A percentile compares a stretch with the other conserved stretches of the same genome.
Evolutionary conservation across 2,113 vertebrate species (phyloP).

Genomic region (Phoxinus phoxinus): DNA sequence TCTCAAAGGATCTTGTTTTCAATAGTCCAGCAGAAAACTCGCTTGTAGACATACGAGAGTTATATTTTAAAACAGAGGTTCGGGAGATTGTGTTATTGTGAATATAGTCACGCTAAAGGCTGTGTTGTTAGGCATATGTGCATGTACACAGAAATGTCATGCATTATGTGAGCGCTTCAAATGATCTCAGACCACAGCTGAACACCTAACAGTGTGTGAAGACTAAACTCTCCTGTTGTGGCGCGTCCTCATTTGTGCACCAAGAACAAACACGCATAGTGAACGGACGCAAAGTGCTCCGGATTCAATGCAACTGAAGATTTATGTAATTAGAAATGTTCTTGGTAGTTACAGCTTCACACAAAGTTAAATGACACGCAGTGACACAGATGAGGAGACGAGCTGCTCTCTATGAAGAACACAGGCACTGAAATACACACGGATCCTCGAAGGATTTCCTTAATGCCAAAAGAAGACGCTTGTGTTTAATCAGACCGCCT

Average conservation of each 20-base stretch:
- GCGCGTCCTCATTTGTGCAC: not conserved
- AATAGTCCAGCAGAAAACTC: too few species aligned
- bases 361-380: not conserved
- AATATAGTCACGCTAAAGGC: too few species aligned
- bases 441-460: not conserved
- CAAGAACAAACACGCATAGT: not conserved
- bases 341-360: slow-evolving; percentile 20
- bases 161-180: not conserved
- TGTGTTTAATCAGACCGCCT: not conserved
- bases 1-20: too few species aligned
- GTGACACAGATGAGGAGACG: slow-evolving; percentile 7
- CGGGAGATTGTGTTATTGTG: too few species aligned
- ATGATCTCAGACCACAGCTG: not conserved
- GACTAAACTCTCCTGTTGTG: not conserved
- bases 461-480: not conserved
- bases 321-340: not conserved
- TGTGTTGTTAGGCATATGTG: not conserved
- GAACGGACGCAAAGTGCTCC: not conserved
- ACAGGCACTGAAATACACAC: not conserved
- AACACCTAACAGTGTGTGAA: not conserved
- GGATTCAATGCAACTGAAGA: not conserved
- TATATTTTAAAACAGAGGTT: too few species aligned
- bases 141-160: not conserved
- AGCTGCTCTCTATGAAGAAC: not conserved
- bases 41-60: too few species aligned